Evolutionary conservation across 1,140 invertebrate genomes (phyloP).

Genomic region (Dendrolimus kikuchii): DNA sequence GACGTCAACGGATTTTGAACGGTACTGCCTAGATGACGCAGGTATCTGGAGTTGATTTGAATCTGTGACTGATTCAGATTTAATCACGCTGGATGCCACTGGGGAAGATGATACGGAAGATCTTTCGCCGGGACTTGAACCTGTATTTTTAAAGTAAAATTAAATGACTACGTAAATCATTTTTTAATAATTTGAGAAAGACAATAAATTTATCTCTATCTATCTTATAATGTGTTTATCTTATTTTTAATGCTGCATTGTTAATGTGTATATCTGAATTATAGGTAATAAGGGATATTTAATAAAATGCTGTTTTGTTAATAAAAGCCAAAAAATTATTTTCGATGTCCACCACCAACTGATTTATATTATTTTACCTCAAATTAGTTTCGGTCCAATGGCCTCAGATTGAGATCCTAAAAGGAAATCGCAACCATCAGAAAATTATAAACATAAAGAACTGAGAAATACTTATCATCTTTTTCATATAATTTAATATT

Average conservation of each 20-base stretch:
- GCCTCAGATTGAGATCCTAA: slow-evolving; percentile 43
- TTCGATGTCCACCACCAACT: slow-evolving; percentile 20
- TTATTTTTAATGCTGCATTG: no score
- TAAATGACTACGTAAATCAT: background rate
- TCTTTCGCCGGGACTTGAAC: slow-evolving; percentile 62
- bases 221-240: no score
- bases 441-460: slow-evolving; percentile 13
- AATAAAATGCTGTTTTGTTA: no score
- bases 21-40: slow-evolving; percentile 46
- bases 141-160: slow-evolving; percentile 30
- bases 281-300: no score
- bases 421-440: slow-evolving; percentile 21
- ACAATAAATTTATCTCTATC: no score
- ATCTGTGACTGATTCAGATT: slow-evolving; percentile 37
- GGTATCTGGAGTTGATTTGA: slow-evolving; percentile 53
- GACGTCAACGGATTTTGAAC: slow-evolving; percentile 62
- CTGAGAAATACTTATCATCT: background rate
- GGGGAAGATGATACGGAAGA: slow-evolving; percentile 58
- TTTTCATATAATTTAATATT: no score
- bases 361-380: slow-evolving; percentile 33
- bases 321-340: no score
- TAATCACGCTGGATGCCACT: slow-evolving; percentile 41
- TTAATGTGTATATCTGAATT: no score
- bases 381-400: slow-evolving; percentile 34
- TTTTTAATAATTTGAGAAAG: no score